Base-by-base conservation (phyloP, 1,140 invertebrate species). In the Temnothorax curvispinosus region DNA sequence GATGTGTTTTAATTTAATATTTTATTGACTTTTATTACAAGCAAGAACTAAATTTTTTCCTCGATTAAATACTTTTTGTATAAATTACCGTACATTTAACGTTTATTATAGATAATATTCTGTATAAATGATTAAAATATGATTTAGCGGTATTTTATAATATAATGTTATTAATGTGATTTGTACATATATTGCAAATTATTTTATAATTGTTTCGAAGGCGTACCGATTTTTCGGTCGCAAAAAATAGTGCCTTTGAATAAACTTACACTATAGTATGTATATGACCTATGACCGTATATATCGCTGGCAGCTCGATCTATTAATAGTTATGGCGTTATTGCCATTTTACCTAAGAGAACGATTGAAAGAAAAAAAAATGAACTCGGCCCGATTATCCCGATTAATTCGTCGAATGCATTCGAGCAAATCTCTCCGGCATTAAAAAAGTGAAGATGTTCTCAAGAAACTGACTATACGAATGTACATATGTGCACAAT, bases 291-390 rank as follows among this genome's bases (percentile, higher is more conserved):
- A 27, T 41, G 38, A 27, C 18, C 35, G 7, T 54, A 54, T 35
- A 15, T 60, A 85, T 91, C 50, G 74, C 78, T 67, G 27, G 54
- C 21, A 44, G 85, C 76, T 54, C 67, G 64, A 72, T 86, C 91
- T 90, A 92, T 92, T 90, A 88, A 90, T 92, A 92, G 69, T 74
- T 41, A 76, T 91, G 88, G 87, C 87, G 89, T 92, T 92, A 90
- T 89, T 86, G 75, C 27, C 44, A 60, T 85, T 91, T 88, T 64
- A 67, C 64, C 41, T 18, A 47, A 35, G 44, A 15, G 11, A 18
- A 9, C 11, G 18, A 44, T 67, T 32, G 1, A 54, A 35, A 84
- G 54, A 87, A 76, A 72, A 72, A 41, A 56, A 44, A 58, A 75
- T 32, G 9, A 54, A 27, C 21, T 72, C 27, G 9, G 18, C 13